phyloP scores from a whole-genome alignment of 2,888 invertebrate species.

The Ormyrus labotus region DNA sequence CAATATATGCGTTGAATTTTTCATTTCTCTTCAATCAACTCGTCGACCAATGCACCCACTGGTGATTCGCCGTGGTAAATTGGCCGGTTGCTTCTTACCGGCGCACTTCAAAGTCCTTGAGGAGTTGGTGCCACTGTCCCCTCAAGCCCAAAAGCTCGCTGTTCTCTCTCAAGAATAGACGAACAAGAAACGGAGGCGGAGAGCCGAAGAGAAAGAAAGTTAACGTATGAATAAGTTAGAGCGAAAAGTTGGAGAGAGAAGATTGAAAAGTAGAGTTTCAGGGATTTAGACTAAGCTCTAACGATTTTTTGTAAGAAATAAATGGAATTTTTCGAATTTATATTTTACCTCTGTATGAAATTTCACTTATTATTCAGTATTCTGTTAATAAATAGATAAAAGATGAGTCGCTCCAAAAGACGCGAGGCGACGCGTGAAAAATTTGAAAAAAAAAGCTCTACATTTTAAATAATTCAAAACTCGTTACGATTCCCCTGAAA shows the following conservation, averaged over 20 bases:
- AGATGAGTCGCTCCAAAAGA: too few species aligned
- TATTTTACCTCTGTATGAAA: too few species aligned
- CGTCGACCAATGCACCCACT: background rate
- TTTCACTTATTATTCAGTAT: too few species aligned
- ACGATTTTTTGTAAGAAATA: constrained; percentile 12
- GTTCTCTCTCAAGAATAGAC: background rate
- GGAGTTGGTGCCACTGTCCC: constrained; percentile 9
- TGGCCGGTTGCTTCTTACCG: constrained; percentile 40
- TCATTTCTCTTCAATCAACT: too few species aligned
- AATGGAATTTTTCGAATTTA: too few species aligned
- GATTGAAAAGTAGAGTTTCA: background rate
- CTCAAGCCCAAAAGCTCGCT: background rate
- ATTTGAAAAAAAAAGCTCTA: too few species aligned
- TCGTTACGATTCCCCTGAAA: too few species aligned
- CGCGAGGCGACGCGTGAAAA: too few species aligned
- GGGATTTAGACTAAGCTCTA: constrained; percentile 18
- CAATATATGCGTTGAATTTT: too few species aligned
- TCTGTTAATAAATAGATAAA: too few species aligned
- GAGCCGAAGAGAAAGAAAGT: constrained; percentile 31
- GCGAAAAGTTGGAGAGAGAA: background rate
- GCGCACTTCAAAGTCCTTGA: constrained; percentile 45
- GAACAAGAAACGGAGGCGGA: background rate
- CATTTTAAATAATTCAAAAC: too few species aligned
- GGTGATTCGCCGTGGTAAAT: constrained; percentile 13
- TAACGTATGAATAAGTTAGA: constrained; percentile 46